Conservation (phyloP, 2,113 vertebrate species). For the Galbula dea region DNA sequence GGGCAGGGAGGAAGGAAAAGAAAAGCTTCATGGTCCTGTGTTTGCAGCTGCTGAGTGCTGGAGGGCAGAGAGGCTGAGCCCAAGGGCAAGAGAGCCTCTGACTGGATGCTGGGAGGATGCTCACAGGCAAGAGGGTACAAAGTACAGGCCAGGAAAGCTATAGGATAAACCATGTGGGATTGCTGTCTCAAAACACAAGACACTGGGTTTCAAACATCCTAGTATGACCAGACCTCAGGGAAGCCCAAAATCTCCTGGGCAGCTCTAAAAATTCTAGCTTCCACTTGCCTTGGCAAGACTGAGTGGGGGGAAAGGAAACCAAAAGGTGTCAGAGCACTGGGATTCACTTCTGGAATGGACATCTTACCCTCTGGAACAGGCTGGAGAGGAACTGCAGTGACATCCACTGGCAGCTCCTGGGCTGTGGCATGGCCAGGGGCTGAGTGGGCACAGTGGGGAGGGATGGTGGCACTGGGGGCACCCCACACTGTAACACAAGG, state of each 20-base stretch:
- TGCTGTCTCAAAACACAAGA: neutral
- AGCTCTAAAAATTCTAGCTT: neutral
- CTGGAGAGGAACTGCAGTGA: neutral
- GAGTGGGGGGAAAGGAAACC: fast-evolving
- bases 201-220: fast-evolving
- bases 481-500: fast-evolving
- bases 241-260: neutral
- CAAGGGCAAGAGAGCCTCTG: neutral
- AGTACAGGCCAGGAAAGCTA: neutral
- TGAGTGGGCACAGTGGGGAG: fast-evolving
- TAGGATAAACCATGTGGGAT: fast-evolving
- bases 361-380: neutral
- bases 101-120: neutral
- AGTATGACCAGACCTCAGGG: neutral
- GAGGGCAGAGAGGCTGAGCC: neutral
- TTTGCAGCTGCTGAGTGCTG: fast-evolving
- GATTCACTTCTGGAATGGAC: neutral
- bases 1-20: too few species aligned
- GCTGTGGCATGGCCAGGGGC: too few species aligned
- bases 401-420: fast-evolving
- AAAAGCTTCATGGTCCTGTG: neutral
- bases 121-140: neutral
- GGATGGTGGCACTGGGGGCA: neutral
- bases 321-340: neutral
- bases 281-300: neutral